These are phyloP conservation scores for Sarcophaga bullata DNA, from an alignment of 1,140 invertebrate genomes.

Conservation along the genomic window DNA sequence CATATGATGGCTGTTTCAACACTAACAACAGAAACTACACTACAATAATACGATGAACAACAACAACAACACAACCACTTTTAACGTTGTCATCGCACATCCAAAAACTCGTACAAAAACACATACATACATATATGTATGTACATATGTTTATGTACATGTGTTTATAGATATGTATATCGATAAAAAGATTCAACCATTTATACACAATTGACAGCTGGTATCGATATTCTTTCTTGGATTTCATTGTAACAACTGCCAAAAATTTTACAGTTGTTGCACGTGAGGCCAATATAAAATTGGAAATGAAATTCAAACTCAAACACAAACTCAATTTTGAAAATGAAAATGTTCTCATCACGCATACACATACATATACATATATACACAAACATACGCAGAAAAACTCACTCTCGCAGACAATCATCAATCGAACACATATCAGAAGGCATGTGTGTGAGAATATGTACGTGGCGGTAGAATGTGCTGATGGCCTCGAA, in stretches of 20 bases:
- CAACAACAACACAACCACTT: background rate
- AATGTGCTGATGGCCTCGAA: background rate
- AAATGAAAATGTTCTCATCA: background rate
- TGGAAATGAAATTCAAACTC: constrained; percentile 24
- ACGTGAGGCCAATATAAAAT: constrained; percentile 37
- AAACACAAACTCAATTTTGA: background rate
- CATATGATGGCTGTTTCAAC: background rate
- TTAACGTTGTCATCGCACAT: background rate
- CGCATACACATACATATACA: no score
- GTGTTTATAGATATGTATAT: background rate
- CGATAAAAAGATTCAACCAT: background rate
- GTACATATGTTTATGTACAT: no score
- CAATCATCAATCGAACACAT: background rate
- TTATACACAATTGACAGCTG: constrained; percentile 25
- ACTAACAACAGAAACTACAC: background rate
- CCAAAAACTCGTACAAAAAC: background rate
- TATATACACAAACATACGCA: no score
- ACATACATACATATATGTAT: background rate
- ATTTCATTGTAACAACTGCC: constrained; percentile 26
- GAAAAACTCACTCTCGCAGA: background rate
- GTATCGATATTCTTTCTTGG: constrained; percentile 28
- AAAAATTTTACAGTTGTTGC: constrained; percentile 37
- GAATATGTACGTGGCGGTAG: background rate
- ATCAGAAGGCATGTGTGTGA: background rate
- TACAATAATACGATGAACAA: background rate